Evolutionary conservation across 2,797 vertebrate species (phyloP), one percentile per base, ranked within the genome.

Genomic region (Enteromius trimaculatus): DNA sequence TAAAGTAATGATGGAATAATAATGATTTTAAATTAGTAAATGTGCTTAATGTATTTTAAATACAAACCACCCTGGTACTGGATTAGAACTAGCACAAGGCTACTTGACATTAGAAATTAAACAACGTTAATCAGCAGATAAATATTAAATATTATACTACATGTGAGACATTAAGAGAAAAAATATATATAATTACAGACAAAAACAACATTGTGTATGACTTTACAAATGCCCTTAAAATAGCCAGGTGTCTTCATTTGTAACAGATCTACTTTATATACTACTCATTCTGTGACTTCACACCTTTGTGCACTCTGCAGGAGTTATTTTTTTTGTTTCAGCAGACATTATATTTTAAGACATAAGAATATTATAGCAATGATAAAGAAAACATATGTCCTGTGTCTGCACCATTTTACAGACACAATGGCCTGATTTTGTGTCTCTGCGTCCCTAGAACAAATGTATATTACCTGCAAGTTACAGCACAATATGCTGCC

Each of bases 361-460:
- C 1, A 11, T 14, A 17, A 34, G 6, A 72, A 21, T 34, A 53
- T 37, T 53, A 19, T 34, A 53, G 71, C 3, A 19, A 14, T 53
- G 17, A 37, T 19, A 74, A 4, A 34, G 34, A n/a, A 8, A 74
- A 74, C 19, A 4, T 2, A n/a, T 7, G 11, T 77, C 55, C 75
- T 13, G 13, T 62, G 37, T 76, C 39, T 58, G 31, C 51, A 39
- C 51, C 29, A 76, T 76, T 76, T 55, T 39, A 13, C 72, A 58
- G 31, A 17, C 13, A 76, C 58, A 23, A 39, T 0, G 0, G 3
- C n/a, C 31, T 9, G 0, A 21, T 16, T 42, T 42, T 69, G 37
- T 69, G 21, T 34, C 34, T 34, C 34, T 34, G 34, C 34, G 34
- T 34, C 4, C 5, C 34, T 34, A 34, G 34, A 34, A 34, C 34